Conservation (phyloP, 2,888 invertebrate genomes). For the Dinocampus coccinellae region DNA sequence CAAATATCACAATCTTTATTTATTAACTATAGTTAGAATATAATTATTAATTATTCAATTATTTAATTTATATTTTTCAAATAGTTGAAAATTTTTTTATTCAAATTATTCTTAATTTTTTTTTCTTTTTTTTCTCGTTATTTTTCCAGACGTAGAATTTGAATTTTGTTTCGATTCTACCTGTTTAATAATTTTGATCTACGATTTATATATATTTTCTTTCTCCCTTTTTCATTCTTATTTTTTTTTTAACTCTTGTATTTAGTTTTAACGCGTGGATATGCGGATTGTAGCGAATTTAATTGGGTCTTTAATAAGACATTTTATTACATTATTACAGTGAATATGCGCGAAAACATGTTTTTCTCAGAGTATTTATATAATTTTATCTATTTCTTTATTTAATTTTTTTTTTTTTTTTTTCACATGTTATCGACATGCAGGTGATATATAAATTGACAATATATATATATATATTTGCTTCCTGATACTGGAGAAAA, state of each 20-base stretch:
- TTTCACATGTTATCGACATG: no score
- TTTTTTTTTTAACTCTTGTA: neutral
- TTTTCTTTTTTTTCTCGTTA: neutral
- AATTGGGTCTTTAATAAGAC: slow-evolving; percentile 18
- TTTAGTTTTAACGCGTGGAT: no score
- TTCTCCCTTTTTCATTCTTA: no score
- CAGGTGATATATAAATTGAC: no score
- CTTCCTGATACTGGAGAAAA: neutral
- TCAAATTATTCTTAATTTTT: neutral
- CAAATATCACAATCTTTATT: no score
- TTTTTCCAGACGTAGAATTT: no score
- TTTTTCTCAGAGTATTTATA: neutral
- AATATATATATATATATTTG: neutral
- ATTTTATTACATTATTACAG: slow-evolving; percentile 15
- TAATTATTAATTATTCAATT: no score
- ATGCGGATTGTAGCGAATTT: neutral
- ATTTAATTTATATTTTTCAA: no score
- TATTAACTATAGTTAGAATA: no score
- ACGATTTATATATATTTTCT: no score
- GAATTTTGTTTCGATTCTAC: no score
- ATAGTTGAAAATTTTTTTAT: no score
- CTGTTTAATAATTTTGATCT: neutral
- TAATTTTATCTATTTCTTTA: neutral
- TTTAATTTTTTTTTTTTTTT: neutral
- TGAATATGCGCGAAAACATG: slow-evolving; percentile 1